Base-by-base conservation (phyloP, 1,140 invertebrate species). In the Araneus ventricosus region DNA sequence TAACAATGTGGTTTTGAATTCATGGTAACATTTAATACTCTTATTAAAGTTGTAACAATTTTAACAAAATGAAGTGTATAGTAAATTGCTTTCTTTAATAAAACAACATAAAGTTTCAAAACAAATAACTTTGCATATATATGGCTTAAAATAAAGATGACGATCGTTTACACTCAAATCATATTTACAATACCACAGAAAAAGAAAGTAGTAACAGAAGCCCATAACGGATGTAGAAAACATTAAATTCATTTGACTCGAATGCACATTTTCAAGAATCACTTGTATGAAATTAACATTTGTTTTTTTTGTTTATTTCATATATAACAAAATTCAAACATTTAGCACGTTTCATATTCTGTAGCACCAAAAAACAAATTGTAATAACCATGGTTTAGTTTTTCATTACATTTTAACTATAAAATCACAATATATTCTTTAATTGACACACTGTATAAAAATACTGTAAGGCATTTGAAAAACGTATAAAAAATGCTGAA, bases 1-100 rank as follows among this genome's bases (percentile, higher is more conserved):
- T 88, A 88, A 88, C 87, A 75, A 67, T 52, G 87, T 88, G 87
- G 87, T 88, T 88, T 88, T 88, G 61, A 88, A 88, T 88, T 14
- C n/a, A 63, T 52, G 10, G 8, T 22, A 70, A 70, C 84, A 63
- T 4, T 30, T 88, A 70, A 88, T 67, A 22, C 57, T n/a, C 30
- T 52, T 52, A 52, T 14, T 34, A 22, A 88, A 70, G 10, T 17
- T 34, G 2, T 45, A 88, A 88, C 87, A 75, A 75, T 75, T 88
- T 87, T 70, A 88, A 88, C 87, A 88, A 88, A 88, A 88, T 45
- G 34, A 70, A 88, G 70, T 27, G 20, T 52, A 87, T 87, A 61
- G 27, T 34, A 34, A 30, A 75, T 39, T 63, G 22, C 45, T 82
- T 41, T 22, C 75, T 22, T 37, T n/a, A 45, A 52, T 30, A 30